A percentile compares a stretch with the other conserved stretches of the same genome.
Evolutionary conservation across 2,113 vertebrate species (phyloP).

Genomic region (Labeo catla): DNA sequence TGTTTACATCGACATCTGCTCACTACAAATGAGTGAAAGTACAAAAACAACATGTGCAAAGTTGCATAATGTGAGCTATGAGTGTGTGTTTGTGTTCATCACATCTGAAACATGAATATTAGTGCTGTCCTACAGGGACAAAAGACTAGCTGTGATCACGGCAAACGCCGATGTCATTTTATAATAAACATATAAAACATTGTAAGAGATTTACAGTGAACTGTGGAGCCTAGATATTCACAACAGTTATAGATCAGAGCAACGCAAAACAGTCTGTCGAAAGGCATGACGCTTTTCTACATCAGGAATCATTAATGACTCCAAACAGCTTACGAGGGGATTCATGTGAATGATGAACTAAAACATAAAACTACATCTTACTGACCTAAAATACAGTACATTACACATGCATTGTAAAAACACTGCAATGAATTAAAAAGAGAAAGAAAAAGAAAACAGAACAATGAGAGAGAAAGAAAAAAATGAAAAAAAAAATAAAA

Average conservation of each 20-base stretch:
- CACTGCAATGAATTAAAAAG: background rate
- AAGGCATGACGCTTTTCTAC: background rate
- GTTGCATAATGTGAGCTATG: conserved; percentile 47
- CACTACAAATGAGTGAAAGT: background rate
- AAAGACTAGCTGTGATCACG: background rate
- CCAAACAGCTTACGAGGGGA: background rate
- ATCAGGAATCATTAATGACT: background rate
- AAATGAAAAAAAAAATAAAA: too few species aligned
- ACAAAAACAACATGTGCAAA: conserved; percentile 15
- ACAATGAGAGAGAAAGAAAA: too few species aligned
- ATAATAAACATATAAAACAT: background rate
- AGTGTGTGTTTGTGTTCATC: conserved; percentile 1
- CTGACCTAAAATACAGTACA: background rate
- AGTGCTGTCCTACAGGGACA: background rate
- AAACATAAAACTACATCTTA: too few species aligned
- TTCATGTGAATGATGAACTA: too few species aligned
- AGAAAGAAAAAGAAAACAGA: too few species aligned
- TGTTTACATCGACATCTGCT: conserved; percentile 38
- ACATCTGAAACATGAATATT: background rate
- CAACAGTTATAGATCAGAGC: background rate
- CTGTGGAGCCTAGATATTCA: background rate
- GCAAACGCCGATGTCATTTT: background rate
- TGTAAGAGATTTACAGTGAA: background rate
- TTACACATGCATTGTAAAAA: background rate
- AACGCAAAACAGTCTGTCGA: background rate